Percentiles rank a stretch among this genome's conserved stretches.
These are phyloP conservation scores for Gadopsis marmoratus DNA, from an alignment of 2,797 vertebrate species.

Conservation along the genomic window DNA sequence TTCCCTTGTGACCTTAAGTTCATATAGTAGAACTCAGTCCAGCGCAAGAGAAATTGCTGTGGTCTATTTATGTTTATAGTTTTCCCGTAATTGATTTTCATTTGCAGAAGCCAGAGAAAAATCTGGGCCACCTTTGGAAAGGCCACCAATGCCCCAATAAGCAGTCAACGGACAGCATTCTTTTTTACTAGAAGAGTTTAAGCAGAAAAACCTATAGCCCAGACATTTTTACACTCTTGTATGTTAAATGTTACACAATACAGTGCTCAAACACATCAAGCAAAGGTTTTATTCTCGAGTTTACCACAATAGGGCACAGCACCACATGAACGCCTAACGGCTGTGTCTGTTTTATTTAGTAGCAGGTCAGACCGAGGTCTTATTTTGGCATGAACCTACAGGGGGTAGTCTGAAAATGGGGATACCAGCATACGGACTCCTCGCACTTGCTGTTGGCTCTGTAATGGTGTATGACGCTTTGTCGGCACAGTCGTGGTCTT, in stretches of 20 bases:
- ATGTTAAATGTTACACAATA: conserved; percentile 27
- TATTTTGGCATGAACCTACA: conserved; percentile 48
- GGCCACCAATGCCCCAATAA: conserved; percentile 36
- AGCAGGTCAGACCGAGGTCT: conserved; percentile 43
- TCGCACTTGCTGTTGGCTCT: conserved; percentile 18
- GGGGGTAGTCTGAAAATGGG: conserved; percentile 33
- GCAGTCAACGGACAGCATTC: conserved; percentile 35
- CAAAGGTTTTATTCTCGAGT: conserved; percentile 12
- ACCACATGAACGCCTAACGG: conserved; percentile 21
- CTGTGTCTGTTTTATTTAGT: conserved; percentile 55
- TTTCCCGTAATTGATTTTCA: conserved; percentile 66
- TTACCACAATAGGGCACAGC: conserved; percentile 16
- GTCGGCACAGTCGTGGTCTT: conserved; percentile 11
- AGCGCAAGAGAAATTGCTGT: conserved; percentile 40
- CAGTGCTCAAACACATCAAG: conserved; percentile 1
- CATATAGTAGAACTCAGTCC: conserved; percentile 19
- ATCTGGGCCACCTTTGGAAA: conserved; percentile 44
- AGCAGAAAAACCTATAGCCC: background rate
- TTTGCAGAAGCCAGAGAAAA: conserved; percentile 54
- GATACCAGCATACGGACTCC: conserved; percentile 14
- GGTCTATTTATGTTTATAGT: conserved; percentile 65
- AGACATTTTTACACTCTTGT: conserved; percentile 16
- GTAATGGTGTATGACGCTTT: conserved; percentile 14
- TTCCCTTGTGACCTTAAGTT: conserved; percentile 56
- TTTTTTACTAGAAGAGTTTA: conserved; percentile 10